These are phyloP conservation scores for Catamblyrhynchus diadema DNA, from an alignment of 2,797 vertebrate genomes.

Conservation along the genomic window DNA sequence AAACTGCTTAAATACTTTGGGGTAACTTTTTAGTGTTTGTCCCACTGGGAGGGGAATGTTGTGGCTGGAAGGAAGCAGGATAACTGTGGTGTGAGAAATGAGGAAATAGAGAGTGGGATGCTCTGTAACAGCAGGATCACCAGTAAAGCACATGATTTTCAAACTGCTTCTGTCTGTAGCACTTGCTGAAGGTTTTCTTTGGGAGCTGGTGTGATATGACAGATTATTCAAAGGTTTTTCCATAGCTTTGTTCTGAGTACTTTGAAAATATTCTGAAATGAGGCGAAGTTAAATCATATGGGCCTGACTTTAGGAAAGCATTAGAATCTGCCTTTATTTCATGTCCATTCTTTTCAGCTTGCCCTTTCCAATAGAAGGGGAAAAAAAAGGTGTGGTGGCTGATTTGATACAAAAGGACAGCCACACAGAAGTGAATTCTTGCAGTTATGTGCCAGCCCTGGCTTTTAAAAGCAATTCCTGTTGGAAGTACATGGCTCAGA, in stretches of 20 bases:
- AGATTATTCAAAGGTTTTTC: neutral
- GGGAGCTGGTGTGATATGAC: neutral
- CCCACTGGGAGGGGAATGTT: neutral
- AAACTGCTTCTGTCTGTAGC: neutral
- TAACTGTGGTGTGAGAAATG: neutral
- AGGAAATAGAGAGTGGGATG: neutral
- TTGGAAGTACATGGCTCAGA: fast-evolving
- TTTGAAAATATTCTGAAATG: neutral
- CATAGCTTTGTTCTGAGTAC: neutral
- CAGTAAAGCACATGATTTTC: neutral
- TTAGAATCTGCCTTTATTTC: neutral
- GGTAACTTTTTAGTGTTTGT: neutral
- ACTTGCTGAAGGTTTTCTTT: neutral
- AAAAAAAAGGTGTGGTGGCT: neutral
- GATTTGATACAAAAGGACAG: neutral
- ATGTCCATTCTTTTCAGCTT: neutral
- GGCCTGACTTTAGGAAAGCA: neutral
- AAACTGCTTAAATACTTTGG: neutral
- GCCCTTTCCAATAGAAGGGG: neutral
- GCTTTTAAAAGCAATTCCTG: neutral
- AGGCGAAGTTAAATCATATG: neutral
- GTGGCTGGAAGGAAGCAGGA: neutral
- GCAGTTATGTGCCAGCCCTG: neutral
- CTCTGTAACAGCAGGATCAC: neutral
- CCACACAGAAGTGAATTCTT: neutral